Percentiles rank a stretch among this genome's conserved stretches.
These are phyloP conservation scores for Drepanosiphum platanoidis DNA, from an alignment of 2,888 invertebrate species.

Conservation along the genomic window DNA sequence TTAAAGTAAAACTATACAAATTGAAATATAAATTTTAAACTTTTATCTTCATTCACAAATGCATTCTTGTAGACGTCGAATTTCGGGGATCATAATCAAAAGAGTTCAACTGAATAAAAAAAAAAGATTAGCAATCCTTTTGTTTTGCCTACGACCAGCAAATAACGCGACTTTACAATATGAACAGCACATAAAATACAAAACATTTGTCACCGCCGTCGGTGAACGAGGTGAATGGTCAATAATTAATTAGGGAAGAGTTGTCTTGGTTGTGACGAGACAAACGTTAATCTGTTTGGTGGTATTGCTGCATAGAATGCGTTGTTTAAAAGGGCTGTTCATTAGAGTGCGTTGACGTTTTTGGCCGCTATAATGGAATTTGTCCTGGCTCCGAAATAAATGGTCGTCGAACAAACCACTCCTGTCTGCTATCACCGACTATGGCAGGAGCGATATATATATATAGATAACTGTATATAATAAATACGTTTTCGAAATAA, in stretches of 20 bases:
- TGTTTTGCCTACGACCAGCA: not conserved
- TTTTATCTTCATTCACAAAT: not conserved
- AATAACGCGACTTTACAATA: slow-evolving; percentile 3
- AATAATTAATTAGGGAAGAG: slow-evolving; percentile 59
- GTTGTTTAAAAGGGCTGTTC: slow-evolving; percentile 61
- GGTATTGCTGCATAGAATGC: slow-evolving; percentile 43
- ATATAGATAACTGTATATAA: slow-evolving; percentile 15
- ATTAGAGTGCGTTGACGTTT: slow-evolving; percentile 56
- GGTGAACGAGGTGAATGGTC: slow-evolving; percentile 40
- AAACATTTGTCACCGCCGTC: slow-evolving; percentile 45
- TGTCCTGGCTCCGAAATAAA: slow-evolving; percentile 45
- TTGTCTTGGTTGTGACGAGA: slow-evolving; percentile 59
- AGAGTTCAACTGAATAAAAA: not conserved
- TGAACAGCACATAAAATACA: slow-evolving; percentile 18
- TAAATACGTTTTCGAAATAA: slow-evolving; percentile 57
- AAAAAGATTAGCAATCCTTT: slow-evolving; percentile 11
- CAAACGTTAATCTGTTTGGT: slow-evolving; percentile 61
- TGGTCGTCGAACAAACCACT: slow-evolving; percentile 50
- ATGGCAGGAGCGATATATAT: not conserved
- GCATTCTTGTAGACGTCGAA: not conserved
- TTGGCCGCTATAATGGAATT: slow-evolving; percentile 56
- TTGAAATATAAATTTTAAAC: too few species aligned
- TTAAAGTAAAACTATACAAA: too few species aligned
- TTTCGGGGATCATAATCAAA: not conserved
- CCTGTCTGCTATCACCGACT: not conserved